These are phyloP conservation scores for Accipiter virgatus DNA, from an alignment of 2,113 vertebrate species.

Conservation along the genomic window DNA sequence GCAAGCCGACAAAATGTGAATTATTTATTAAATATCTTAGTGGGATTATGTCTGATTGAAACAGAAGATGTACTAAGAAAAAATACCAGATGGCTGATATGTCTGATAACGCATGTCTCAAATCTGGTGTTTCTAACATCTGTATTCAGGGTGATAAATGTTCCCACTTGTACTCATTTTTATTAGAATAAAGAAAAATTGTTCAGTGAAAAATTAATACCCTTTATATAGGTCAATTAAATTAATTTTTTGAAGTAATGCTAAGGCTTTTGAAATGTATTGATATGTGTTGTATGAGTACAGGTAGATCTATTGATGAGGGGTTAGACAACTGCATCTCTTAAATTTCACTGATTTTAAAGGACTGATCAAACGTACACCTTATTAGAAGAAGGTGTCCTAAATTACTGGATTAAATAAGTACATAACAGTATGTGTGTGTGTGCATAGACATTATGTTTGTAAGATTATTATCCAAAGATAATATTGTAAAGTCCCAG, in stretches of 20 bases:
- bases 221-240: not conserved
- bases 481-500: not conserved
- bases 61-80: not conserved
- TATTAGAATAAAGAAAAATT: not conserved
- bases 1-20: not conserved
- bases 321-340: not conserved
- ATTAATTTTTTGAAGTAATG: not conserved
- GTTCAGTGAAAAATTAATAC: not conserved
- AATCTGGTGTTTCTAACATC: not conserved
- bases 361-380: not conserved
- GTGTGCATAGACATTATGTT: not conserved
- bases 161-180: not conserved
- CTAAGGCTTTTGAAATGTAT: not conserved
- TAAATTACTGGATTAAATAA: not conserved
- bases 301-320: not conserved
- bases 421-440: not conserved
- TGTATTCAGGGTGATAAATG: not conserved
- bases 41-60: not conserved
- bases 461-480: not conserved
- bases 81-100: not conserved
- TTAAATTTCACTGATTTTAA: not conserved
- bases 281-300: not conserved
- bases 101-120: not conserved
- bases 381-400: not conserved
- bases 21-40: conserved; percentile 20